These are phyloP conservation scores for Calameuta idolon DNA, from an alignment of 2,888 invertebrate genomes.

Conservation along the genomic window DNA sequence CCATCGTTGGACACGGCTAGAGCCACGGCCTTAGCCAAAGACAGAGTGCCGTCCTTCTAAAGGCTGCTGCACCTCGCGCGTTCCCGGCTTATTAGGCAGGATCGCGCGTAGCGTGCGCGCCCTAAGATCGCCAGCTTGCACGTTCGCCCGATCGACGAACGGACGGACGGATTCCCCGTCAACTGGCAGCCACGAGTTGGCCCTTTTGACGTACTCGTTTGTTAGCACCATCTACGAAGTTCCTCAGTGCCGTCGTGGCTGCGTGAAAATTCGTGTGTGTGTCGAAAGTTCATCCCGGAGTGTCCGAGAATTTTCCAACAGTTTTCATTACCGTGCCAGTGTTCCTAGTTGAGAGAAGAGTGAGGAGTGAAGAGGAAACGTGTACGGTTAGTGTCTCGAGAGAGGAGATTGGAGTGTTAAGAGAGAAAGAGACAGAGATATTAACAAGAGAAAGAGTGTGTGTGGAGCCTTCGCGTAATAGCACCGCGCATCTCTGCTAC, in stretches of 20 bases:
- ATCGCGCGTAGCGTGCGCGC: slow-evolving; percentile 31
- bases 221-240: background rate
- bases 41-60: slow-evolving; percentile 6
- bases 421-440: slow-evolving; percentile 25
- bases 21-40: background rate
- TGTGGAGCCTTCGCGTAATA: background rate
- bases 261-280: background rate
- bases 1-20: background rate
- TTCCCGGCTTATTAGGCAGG: slow-evolving; percentile 37
- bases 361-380: background rate
- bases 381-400: slow-evolving; percentile 13
- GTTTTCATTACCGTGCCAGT: background rate
- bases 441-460: slow-evolving; percentile 25
- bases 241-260: background rate
- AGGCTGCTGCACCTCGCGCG: slow-evolving; percentile 30
- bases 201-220: background rate
- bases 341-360: background rate
- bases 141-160: background rate
- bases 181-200: background rate
- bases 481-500: background rate
- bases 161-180: background rate
- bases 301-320: background rate
- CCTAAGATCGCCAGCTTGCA: background rate
- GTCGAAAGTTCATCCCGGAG: background rate
- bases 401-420: slow-evolving; percentile 9